These are phyloP conservation scores for Ardeotis arabs DNA, from an alignment of 2,113 vertebrate species.

Conservation along the genomic window DNA sequence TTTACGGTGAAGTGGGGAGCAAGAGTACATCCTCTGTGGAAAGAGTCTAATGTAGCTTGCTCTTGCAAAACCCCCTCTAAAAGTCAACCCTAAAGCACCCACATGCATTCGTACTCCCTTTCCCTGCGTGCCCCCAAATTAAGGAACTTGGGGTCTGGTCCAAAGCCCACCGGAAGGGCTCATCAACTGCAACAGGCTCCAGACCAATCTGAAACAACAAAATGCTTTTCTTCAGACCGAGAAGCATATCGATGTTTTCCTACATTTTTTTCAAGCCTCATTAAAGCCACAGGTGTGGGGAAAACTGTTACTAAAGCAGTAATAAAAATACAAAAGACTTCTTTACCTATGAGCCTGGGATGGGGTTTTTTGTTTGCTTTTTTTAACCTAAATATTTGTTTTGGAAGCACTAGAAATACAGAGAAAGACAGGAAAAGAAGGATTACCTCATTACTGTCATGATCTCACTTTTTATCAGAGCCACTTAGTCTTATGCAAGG, in stretches of 20 bases:
- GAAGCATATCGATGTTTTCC: background rate
- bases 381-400: conserved; percentile 60
- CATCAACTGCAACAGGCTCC: background rate
- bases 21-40: background rate
- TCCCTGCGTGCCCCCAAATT: background rate
- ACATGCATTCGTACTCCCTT: background rate
- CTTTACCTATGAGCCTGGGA: background rate
- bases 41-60: background rate
- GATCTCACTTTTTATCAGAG: conserved; percentile 49
- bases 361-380: background rate
- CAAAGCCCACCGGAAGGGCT: background rate
- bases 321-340: conserved; percentile 36
- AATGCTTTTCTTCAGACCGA: background rate
- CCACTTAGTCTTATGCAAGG: background rate
- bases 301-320: background rate
- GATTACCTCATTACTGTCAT: conserved; percentile 49
- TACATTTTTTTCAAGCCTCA: background rate
- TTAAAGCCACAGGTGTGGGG: conserved; percentile 31
- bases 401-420: conserved; percentile 36
- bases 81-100: background rate
- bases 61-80: background rate
- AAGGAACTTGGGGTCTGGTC: background rate
- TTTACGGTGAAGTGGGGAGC: background rate
- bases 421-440: conserved; percentile 9
- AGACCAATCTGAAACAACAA: background rate